Evolutionary conservation across 2,888 invertebrate genomes (phyloP), one percentile per base, ranked within the genome.

Genomic region (Eilema depressum): DNA sequence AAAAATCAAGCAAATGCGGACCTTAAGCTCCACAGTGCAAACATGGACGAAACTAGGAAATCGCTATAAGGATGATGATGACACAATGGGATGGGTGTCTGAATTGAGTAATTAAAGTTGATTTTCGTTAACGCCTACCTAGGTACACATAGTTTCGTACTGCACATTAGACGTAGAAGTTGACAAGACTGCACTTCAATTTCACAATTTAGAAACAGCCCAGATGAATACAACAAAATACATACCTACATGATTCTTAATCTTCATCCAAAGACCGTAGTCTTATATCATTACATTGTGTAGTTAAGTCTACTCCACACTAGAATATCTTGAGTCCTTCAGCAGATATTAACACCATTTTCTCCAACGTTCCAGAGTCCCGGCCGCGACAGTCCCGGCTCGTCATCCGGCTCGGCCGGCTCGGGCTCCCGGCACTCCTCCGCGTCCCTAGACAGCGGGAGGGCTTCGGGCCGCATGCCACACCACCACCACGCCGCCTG

Each of bases 381-480:
- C 61, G 98, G 98, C n/a, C 96, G 98, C 74, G 98, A 98, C 93
- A 98, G 98, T 88, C 98, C 98, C 20, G 98, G 98, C 20, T 97
- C 97, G 0, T 98, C 98, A 23, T 97, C 98, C 69, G 98, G 98
- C 12, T 98, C 98, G 33, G 97, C 97, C 0, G 98, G 98, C 59
- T 98, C 98, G 2, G 98, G 98, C 28, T 98, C 98, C 25, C 96
- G 99, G 62, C 98, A 99, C 91, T 98, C 98, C 76, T 98, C 98
- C 1, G 98, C 98, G 28, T 97, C 97, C 26, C 94, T 99, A 85
- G 99, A 99, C 95, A 98, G 98, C 82, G 99, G 99, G n/a, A 96
- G 98, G 76, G 98, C 98, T 41, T 98, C 98, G 17, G 97, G 97
- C 66, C 97, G 98, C 87, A 96, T 86, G 96, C 96, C 93, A 95